Base-by-base conservation (phyloP, 2,113 vertebrate species). In the Vulpes ferrilata region DNA sequence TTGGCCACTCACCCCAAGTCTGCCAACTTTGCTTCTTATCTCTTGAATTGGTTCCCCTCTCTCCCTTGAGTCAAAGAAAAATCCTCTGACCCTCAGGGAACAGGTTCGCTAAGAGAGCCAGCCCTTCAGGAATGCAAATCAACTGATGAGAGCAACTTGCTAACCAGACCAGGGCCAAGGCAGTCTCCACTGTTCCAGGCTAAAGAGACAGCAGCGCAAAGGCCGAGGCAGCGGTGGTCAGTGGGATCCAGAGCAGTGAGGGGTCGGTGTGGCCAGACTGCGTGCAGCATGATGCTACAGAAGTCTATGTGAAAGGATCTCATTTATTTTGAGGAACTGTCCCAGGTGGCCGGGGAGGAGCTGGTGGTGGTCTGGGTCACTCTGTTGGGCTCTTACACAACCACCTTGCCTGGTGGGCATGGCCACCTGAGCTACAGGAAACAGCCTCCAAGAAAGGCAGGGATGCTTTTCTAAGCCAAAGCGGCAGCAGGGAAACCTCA, bases 351-450 rank as follows among this genome's bases (percentile, higher is more conserved):
- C 2, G 53, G 51, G 69, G n/a, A 3, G 74, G 59, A 83, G 74
- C 64, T 48, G 27, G 12, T 3, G 3, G 87, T 69, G 12, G 48
- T 67, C 87, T 25, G 22, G 25, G 80, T 73, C n/a, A n/a, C 27
- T 30, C 22, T 27, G 15, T 15, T 57, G 74, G 16, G 51, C 20
- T 67, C 32, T 76, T 27, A 35, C 8, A 5, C 4, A 23, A 53
- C 27, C 10, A 3, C 48, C 1, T 17, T 9, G 15, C 10, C 59
- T 0, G n/a, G 4, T 1, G 35, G n/a, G 62, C 20, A 11, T 4
- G 4, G 80, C 69, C 35, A 43, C 1, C 43, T 43, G 43, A 43
- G 43, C 43, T 43, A 43, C 43, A 43, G 43, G 43, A 43, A 43
- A 43, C 43, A 43, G 57, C 51, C 35, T 3, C 51, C 1, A 0